Conservation (phyloP, 2,797 vertebrate species). For the Leptatherina wallacei region DNA sequence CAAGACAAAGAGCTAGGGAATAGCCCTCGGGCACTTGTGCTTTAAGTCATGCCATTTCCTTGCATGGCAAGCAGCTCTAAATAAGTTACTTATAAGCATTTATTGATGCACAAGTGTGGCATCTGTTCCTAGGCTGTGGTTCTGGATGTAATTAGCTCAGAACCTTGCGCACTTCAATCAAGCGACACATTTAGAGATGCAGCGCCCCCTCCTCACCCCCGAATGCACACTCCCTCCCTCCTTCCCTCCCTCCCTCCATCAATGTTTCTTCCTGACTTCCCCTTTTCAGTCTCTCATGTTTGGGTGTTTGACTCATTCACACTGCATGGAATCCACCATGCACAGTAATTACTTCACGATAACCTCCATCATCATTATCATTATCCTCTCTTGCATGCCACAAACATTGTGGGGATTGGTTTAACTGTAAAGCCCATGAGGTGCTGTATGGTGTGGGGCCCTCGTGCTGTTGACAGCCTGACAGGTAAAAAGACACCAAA, state of each 20-base stretch:
- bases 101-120: slow-evolving; percentile 87
- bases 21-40: slow-evolving; percentile 80
- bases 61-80: slow-evolving; percentile 86
- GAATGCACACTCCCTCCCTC: not conserved
- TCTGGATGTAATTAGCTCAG: slow-evolving; percentile 84
- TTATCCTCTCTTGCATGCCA: slow-evolving; percentile 70
- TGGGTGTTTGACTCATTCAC: slow-evolving; percentile 76
- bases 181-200: slow-evolving; percentile 77
- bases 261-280: slow-evolving; percentile 57
- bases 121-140: slow-evolving; percentile 82
- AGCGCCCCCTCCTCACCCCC: slow-evolving; percentile 28
- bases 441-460: slow-evolving; percentile 39
- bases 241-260: slow-evolving; percentile 21
- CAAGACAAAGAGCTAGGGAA: slow-evolving; percentile 85
- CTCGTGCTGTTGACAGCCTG: slow-evolving; percentile 62
- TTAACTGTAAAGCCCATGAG: slow-evolving; percentile 61
- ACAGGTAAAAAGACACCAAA: slow-evolving; percentile 49
- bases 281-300: slow-evolving; percentile 65
- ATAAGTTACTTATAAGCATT: slow-evolving; percentile 89
- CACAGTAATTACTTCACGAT: slow-evolving; percentile 78
- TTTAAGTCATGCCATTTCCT: slow-evolving; percentile 88
- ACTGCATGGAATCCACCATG: slow-evolving; percentile 72
- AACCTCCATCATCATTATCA: slow-evolving; percentile 79
- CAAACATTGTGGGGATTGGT: slow-evolving; percentile 46
- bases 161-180: slow-evolving; percentile 84